These are phyloP conservation scores for Rhinichthys osculus DNA, from an alignment of 2,797 vertebrate species.

Conservation along the genomic window DNA sequence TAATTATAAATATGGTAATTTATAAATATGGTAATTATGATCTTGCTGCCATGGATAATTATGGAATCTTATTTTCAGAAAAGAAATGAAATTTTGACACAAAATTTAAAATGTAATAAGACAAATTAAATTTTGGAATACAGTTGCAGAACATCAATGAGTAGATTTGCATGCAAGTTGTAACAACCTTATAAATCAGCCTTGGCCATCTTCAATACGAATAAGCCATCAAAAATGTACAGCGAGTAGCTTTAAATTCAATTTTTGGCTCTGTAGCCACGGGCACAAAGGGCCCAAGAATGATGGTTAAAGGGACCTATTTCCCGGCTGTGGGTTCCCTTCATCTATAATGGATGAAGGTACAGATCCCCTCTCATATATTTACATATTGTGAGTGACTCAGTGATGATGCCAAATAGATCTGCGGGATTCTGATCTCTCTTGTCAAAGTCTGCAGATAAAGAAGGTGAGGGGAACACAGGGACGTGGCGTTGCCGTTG, in stretches of 20 bases:
- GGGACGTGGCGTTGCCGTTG: constrained; percentile 68
- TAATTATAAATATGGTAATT: too few species aligned
- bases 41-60: not conserved
- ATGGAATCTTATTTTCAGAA: not conserved
- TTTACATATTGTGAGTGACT: constrained; percentile 79
- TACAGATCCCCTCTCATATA: constrained; percentile 69
- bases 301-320: constrained; percentile 63
- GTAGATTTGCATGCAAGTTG: not conserved
- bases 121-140: not conserved
- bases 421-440: constrained; percentile 75
- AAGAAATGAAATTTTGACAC: not conserved
- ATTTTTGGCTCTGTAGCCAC: constrained; percentile 44
- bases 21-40: too few species aligned
- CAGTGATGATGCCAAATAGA: constrained; percentile 78
- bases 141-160: not conserved
- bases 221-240: constrained; percentile 41
- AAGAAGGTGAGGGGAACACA: constrained; percentile 76
- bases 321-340: constrained; percentile 72
- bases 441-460: constrained; percentile 76
- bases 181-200: not conserved
- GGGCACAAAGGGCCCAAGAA: constrained; percentile 31
- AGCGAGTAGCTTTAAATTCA: constrained; percentile 1
- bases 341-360: constrained; percentile 79
- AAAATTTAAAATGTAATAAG: not conserved
- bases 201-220: constrained; percentile 16